Evolutionary conservation across 2,888 invertebrate genomes (phyloP).

Genomic region (Bembecia ichneumoniformis): DNA sequence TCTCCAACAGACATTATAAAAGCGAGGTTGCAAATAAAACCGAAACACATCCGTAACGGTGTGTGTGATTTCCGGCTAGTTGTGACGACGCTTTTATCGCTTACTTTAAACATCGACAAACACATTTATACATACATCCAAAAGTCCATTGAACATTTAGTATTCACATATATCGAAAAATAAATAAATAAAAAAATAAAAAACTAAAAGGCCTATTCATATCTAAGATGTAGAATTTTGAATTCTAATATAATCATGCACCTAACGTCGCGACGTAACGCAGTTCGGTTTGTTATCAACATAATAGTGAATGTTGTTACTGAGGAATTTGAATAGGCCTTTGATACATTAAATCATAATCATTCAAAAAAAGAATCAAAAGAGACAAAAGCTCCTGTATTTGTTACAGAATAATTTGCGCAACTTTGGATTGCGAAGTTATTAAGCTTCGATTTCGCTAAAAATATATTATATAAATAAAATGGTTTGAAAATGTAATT

Average conservation of each 20-base stretch:
- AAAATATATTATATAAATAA: no score
- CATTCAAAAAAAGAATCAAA: not conserved
- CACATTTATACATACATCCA: conserved; percentile 58
- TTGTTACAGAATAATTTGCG: not conserved
- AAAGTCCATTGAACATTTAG: conserved; percentile 46
- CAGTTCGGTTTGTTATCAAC: no score
- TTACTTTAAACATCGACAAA: conserved; percentile 30
- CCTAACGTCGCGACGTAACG: no score
- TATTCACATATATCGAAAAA: conserved; percentile 33
- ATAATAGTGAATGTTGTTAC: not conserved
- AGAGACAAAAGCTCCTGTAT: not conserved
- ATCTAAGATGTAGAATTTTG: not conserved
- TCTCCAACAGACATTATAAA: conserved; percentile 41
- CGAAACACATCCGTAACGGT: conserved; percentile 3
- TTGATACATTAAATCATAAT: not conserved
- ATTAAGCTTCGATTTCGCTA: no score
- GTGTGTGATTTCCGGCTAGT: conserved; percentile 7
- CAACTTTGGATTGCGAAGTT: no score
- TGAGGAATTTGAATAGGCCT: not conserved
- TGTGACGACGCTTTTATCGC: conserved; percentile 47
- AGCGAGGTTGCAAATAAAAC: conserved; percentile 44
- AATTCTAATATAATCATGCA: no score
- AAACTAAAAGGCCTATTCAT: not conserved
- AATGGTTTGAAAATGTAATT: not conserved
- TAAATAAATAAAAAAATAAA: not conserved